Base-by-base conservation (phyloP, 1,140 invertebrate genomes). In the Drosophila lacertosa region DNA sequence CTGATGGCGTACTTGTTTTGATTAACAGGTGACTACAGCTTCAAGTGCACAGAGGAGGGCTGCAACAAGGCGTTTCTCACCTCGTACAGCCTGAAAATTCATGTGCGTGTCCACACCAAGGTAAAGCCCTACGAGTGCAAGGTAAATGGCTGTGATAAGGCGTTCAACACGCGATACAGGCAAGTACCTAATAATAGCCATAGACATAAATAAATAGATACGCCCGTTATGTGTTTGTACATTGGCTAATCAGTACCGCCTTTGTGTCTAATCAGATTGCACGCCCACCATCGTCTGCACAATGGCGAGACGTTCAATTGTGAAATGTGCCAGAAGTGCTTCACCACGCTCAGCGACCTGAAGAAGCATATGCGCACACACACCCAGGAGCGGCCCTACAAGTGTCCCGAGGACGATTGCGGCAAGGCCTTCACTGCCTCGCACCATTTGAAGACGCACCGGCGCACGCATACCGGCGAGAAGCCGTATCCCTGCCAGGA, bases 241-340 rank as follows among this genome's bases (percentile, higher is more conserved):
- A 16, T 9, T 53, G 26, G 33, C 22, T 74, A 75, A 66, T 83
- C 78, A 39, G 22, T 33, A 18, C 40, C 40, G 26, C 45, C 39
- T 24, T 18, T 51, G 40, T 50, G n/a, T 37, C 44, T 7, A 32
- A 40, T 66, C 63, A 97, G 97, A 93, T 93, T 98, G 86, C 94
- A 96, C 92, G 97, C 97, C 78, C 98, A 99, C 91, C 94, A 98
- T 92, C 93, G 97, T 78, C 92, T 99, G 64, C 98, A 99, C 92
- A 98, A 95, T 90, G 97, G 98, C 9, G 95, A 98, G 88, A 98
- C 97, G n/a, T 99, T 98, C 91, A 98, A 98, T 92, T 99, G 98
- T 92, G 93, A 94, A 77, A 95, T 96, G 62, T 99, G 97, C 86
- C 93, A 94, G 44, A 98, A 98, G 92, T 97, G 95, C 92, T 99